phyloP scores from a whole-genome alignment of 1,140 invertebrate species.

The Globodera rostochiensis region DNA sequence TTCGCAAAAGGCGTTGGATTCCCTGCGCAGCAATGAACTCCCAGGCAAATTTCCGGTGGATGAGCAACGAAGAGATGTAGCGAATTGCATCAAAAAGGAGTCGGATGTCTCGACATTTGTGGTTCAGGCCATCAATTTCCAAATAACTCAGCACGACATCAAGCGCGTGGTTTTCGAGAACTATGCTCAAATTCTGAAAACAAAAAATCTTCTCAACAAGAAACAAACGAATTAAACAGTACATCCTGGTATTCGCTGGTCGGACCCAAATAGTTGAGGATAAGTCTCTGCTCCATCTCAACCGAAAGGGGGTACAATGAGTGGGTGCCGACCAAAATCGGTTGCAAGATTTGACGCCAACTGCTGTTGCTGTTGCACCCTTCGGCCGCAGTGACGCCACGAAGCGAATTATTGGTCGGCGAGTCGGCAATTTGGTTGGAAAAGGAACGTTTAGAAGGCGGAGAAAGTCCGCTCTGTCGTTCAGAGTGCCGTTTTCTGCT shows the following conservation, averaged over 20 bases:
- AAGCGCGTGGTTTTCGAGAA: conserved; percentile 41
- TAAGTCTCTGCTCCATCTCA: conserved; percentile 52
- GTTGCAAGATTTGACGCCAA: conserved; percentile 45
- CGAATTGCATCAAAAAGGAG: conserved; percentile 49
- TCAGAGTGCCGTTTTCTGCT: neutral
- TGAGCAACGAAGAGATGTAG: conserved; percentile 46
- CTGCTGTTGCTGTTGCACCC: conserved; percentile 40
- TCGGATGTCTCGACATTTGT: conserved; percentile 42
- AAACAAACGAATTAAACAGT: neutral
- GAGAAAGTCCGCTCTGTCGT: conserved; percentile 5
- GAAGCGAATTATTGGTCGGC: neutral
- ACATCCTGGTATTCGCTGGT: conserved; percentile 50
- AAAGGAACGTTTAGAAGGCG: conserved; percentile 14
- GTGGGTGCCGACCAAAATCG: conserved; percentile 41
- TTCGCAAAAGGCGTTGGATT: conserved; percentile 34
- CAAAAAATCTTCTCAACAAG: neutral
- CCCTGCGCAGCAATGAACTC: conserved; percentile 43
- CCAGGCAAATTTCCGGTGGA: conserved; percentile 55
- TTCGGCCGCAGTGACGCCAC: conserved; percentile 12
- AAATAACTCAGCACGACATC: conserved; percentile 52
- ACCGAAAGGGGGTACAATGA: conserved; percentile 44
- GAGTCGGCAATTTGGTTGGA: conserved; percentile 1
- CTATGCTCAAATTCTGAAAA: conserved; percentile 52
- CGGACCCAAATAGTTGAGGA: conserved; percentile 44
- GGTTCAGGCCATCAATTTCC: conserved; percentile 17